These are phyloP conservation scores for Ectropis crepuscularia DNA, from an alignment of 2,888 invertebrate genomes.

Conservation along the genomic window DNA sequence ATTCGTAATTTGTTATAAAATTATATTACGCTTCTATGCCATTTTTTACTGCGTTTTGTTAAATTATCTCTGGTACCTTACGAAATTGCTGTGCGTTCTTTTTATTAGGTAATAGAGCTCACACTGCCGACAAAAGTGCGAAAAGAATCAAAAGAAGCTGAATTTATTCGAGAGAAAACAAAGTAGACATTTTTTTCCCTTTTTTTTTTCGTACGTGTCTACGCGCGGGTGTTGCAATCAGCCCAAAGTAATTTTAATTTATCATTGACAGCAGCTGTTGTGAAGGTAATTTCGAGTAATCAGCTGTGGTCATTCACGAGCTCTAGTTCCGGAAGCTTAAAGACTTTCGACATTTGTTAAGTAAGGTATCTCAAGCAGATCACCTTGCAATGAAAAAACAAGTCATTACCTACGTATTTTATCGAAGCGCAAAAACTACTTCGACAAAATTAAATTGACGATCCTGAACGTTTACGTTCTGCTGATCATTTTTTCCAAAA, in stretches of 20 bases:
- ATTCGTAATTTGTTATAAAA: constrained; percentile 71
- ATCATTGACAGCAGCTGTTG: constrained; percentile 8
- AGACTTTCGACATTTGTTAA: constrained; percentile 38
- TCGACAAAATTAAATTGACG: constrained; percentile 53
- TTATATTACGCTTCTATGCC: constrained; percentile 36
- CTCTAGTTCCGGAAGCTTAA: constrained; percentile 55
- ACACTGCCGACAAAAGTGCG: constrained; percentile 26
- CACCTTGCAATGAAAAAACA: constrained; percentile 61
- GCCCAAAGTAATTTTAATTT: constrained; percentile 10
- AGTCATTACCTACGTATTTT: constrained; percentile 60
- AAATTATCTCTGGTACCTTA: constrained; percentile 23
- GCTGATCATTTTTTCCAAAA: constrained; percentile 16
- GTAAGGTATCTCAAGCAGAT: constrained; percentile 51
- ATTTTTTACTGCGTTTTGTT: constrained; percentile 35
- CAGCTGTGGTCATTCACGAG: constrained; percentile 39
- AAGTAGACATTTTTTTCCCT: constrained; percentile 5
- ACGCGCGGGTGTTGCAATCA: background rate
- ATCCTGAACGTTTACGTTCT: constrained; percentile 58
- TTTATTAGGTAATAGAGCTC: constrained; percentile 30
- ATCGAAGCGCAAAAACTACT: constrained; percentile 46
- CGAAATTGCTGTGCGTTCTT: constrained; percentile 25
- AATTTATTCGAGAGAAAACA: constrained; percentile 1
- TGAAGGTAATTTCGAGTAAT: constrained; percentile 18
- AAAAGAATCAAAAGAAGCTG: constrained; percentile 13
- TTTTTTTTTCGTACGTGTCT: constrained; percentile 2